These are phyloP conservation scores for Yoshiicerus persimilis DNA, from an alignment of 1,140 invertebrate species.

Conservation along the genomic window DNA sequence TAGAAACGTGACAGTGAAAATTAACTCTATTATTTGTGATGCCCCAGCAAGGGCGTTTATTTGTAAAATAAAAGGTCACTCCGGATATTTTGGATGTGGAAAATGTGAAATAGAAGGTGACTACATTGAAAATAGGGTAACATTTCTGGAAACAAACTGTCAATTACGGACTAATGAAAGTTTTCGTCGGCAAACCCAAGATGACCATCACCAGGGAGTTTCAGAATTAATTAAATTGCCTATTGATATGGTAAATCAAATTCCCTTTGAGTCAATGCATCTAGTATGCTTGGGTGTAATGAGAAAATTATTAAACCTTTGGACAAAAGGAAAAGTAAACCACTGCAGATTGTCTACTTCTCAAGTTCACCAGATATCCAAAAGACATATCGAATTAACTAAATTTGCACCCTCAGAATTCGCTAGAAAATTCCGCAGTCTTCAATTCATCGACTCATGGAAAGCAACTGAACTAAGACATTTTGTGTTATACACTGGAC, in stretches of 20 bases:
- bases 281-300: slow-evolving; percentile 4
- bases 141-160: background rate
- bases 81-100: background rate
- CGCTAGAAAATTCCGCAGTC: slow-evolving; percentile 52
- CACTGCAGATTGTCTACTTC: background rate
- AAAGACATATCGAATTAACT: background rate
- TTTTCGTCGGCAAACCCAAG: background rate
- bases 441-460: slow-evolving; percentile 54
- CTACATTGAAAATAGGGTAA: background rate
- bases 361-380: background rate
- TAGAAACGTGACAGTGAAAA: background rate
- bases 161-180: background rate
- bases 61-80: background rate
- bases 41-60: background rate
- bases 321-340: background rate
- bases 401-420: slow-evolving; percentile 51
- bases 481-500: slow-evolving; percentile 57
- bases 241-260: background rate
- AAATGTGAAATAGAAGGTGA: background rate
- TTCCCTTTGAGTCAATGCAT: slow-evolving; percentile 1
- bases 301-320: slow-evolving; percentile 4
- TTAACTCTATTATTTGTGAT: background rate
- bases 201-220: background rate
- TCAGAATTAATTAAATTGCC: background rate
- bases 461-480: slow-evolving; percentile 58